Evolutionary conservation across 2,797 vertebrate species (phyloP).

Genomic region (Rhinoraja longicauda): DNA sequence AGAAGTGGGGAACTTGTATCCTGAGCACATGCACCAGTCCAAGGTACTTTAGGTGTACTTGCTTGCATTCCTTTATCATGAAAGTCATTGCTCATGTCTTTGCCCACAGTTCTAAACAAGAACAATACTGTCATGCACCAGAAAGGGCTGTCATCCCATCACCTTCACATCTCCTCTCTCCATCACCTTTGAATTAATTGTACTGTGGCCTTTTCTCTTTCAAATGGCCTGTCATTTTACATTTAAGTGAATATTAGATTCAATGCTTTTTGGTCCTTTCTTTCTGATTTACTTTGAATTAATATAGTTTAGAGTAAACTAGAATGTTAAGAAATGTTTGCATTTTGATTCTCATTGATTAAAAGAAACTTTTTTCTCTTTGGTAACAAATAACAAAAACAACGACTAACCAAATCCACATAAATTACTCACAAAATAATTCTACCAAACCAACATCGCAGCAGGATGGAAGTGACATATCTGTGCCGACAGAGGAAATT

Average conservation of each 20-base stretch:
- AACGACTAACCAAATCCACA: background rate
- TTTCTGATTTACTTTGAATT: background rate
- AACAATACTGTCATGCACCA: background rate
- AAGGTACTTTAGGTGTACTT: background rate
- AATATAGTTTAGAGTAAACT: background rate
- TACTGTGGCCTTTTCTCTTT: too few relatives aligned
- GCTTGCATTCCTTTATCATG: background rate
- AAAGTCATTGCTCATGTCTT: background rate
- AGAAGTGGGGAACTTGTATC: slow-evolving; percentile 19
- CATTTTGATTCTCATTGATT: background rate
- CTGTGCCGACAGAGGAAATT: too few relatives aligned
- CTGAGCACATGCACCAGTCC: background rate
- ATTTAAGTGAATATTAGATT: background rate
- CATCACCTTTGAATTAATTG: too few relatives aligned
- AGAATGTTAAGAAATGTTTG: too few relatives aligned
- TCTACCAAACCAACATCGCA: too few relatives aligned
- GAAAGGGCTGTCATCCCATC: background rate
- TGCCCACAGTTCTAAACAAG: slow-evolving; percentile 12
- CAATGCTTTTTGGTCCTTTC: background rate
- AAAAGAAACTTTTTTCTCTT: background rate
- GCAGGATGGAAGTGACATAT: too few relatives aligned
- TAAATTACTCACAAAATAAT: background rate
- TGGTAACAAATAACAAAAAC: too few relatives aligned
- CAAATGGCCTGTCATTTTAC: too few relatives aligned
- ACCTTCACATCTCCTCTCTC: too few relatives aligned